phyloP scores from a whole-genome alignment of 2,113 vertebrate species.

The Phoxinus phoxinus region DNA sequence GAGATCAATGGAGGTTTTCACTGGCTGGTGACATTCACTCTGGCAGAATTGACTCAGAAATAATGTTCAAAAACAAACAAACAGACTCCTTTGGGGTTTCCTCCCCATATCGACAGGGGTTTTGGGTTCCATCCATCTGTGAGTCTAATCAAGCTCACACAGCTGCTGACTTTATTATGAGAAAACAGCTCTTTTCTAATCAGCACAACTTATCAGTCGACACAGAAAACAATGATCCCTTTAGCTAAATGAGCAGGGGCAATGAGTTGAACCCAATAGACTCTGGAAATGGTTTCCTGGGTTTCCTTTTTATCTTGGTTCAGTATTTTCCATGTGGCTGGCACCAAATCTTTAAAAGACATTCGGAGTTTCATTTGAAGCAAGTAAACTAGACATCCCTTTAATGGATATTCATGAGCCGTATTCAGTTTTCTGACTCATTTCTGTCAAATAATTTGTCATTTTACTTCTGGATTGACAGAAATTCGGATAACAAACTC shows the following conservation, averaged over 20 bases:
- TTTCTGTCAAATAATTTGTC: neutral
- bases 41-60: conserved; percentile 20
- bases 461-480: neutral
- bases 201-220: conserved; percentile 13
- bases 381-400: neutral
- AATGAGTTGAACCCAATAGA: neutral
- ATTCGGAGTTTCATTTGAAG: neutral
- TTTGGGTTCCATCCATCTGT: conserved; percentile 16
- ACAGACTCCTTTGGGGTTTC: conserved; percentile 25
- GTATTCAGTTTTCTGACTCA: neutral
- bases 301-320: conserved; percentile 1
- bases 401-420: neutral
- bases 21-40: conserved; percentile 20
- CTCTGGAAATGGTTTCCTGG: conserved; percentile 20
- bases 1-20: conserved; percentile 35
- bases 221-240: conserved; percentile 33
- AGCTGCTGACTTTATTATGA: conserved; percentile 36
- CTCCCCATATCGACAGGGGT: conserved; percentile 1
- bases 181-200: conserved; percentile 11
- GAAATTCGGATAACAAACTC: neutral
- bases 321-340: neutral
- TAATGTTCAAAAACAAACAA: conserved; percentile 40
- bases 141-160: conserved; percentile 8
- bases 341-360: neutral
- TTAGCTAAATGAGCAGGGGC: neutral